phyloP scores from a whole-genome alignment of 1,140 invertebrate species.

The Babylonia areolata region DNA sequence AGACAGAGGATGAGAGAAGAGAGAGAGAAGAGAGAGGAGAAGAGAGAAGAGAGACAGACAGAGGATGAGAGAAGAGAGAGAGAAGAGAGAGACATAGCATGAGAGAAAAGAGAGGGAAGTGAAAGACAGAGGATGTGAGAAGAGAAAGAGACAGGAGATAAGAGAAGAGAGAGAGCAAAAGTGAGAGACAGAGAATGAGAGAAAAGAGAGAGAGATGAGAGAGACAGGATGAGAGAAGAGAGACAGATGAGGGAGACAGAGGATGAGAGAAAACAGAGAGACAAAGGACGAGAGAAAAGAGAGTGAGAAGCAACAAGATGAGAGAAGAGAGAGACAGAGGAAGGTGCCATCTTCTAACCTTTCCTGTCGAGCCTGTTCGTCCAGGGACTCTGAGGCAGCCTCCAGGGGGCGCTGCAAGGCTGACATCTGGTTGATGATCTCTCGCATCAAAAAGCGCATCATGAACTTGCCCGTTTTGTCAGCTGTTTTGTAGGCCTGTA shows the following conservation, averaged over 20 bases:
- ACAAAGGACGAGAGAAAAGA: background rate
- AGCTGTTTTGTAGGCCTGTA: conserved; percentile 58
- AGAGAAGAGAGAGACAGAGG: background rate
- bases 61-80: too few species aligned
- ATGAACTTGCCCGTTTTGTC: conserved; percentile 64
- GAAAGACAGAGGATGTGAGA: too few species aligned
- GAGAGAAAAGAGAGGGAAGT: too few species aligned
- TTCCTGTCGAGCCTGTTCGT: conserved; percentile 62
- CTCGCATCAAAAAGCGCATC: conserved; percentile 65
- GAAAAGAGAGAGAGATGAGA: background rate
- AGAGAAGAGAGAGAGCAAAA: too few species aligned
- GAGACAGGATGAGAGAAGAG: background rate
- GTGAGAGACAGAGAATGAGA: too few species aligned
- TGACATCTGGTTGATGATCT: conserved; percentile 65
- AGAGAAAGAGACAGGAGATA: too few species aligned
- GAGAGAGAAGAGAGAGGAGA: too few species aligned
- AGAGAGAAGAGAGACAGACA: too few species aligned
- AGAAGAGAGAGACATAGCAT: too few species aligned
- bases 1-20: too few species aligned
- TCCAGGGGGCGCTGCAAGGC: conserved; percentile 66
- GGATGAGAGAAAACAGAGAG: background rate
- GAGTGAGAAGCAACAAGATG: background rate
- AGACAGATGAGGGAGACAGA: background rate
- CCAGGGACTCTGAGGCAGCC: conserved; percentile 63
- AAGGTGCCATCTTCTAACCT: background rate